Conservation (phyloP, 1,140 invertebrate genomes). For the Apocrypta bakeri region DNA sequence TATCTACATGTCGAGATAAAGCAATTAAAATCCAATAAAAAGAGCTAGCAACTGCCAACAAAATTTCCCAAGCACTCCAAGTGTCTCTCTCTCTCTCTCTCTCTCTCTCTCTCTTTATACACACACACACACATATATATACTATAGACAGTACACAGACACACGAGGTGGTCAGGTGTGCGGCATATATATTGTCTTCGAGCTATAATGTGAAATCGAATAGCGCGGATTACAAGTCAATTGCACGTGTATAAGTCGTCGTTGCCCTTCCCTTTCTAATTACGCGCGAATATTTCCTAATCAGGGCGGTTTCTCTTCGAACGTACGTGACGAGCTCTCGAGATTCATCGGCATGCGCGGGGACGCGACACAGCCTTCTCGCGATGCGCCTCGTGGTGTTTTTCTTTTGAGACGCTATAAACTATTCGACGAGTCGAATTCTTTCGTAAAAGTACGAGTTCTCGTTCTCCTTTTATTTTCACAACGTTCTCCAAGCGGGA, state of each 20-base stretch:
- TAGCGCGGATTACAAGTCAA: slow-evolving; percentile 2
- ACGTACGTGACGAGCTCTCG: slow-evolving; percentile 21
- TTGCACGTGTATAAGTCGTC: not conserved
- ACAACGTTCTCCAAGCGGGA: too few relatives aligned
- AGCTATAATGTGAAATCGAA: slow-evolving; percentile 27
- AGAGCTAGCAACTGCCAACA: not conserved
- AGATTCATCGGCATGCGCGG: slow-evolving; percentile 15
- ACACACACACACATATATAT: too few relatives aligned
- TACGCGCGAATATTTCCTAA: slow-evolving; percentile 67
- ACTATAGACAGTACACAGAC: too few relatives aligned
- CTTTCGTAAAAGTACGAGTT: too few relatives aligned
- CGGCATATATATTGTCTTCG: not conserved
- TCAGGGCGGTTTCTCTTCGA: slow-evolving; percentile 62
- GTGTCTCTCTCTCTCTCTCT: too few relatives aligned
- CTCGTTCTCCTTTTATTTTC: too few relatives aligned
- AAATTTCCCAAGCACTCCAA: slow-evolving; percentile 7
- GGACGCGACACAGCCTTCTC: not conserved
- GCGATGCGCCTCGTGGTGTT: not conserved
- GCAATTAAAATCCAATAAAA: slow-evolving; percentile 4
- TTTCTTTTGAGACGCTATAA: too few relatives aligned
- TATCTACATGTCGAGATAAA: not conserved
- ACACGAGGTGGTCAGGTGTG: too few relatives aligned
- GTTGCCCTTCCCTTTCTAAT: slow-evolving; percentile 56
- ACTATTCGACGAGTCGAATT: too few relatives aligned
- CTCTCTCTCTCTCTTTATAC: too few relatives aligned